Base-by-base conservation (phyloP, 2,797 vertebrate genomes). In the Moxostoma hubbsi region DNA sequence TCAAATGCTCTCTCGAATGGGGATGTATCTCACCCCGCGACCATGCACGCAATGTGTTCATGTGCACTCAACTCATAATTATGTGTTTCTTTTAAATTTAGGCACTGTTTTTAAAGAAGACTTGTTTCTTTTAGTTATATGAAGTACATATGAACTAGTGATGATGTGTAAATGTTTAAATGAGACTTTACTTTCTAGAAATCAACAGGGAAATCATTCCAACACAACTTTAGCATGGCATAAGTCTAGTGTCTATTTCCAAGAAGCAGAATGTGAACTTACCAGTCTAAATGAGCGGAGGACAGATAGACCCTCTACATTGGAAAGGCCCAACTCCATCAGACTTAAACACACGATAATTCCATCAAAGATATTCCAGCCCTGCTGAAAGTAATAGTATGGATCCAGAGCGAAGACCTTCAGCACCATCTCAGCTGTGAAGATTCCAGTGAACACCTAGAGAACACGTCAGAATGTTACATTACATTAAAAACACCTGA, bases 341-440 rank as follows among this genome's bases (percentile, higher is more conserved):
- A 99, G 92, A 87, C 98, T 99, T 78, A 99, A 94, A 77, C 94
- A 95, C 86, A 99, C 98, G 46, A 99, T 99, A 89, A 99, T 77
- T 77, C 97, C 97, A 73, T 99, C 98, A 83, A 99, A 99, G 86
- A 99, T 98, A 87, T 98, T 99, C 98, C 98, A 99, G 82, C 98
- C 98, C 85, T 99, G 96, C 86, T 99, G 98, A 88, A 99, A 99
- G 90, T 98, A 99, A 90, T 96, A 95, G 88, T 98, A 99, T 0
- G 98, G 98, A 83, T 99, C 97, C 87, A 98, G 86, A 61, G 97
- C 97, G 6, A 98, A 95, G 73, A 99, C 87, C 92, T 99, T 99
- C 84, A 98, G 92, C 66, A 97, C 93, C 98, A 99, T 99, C 92
- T 99, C 98, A 50, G 97, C 96, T 0, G 97, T 98, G 87, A 99